Percentiles rank a stretch among this genome's conserved stretches.
Evolutionary conservation across 2,888 invertebrate genomes (phyloP).

Genomic region (Dexiosoma caninum): DNA sequence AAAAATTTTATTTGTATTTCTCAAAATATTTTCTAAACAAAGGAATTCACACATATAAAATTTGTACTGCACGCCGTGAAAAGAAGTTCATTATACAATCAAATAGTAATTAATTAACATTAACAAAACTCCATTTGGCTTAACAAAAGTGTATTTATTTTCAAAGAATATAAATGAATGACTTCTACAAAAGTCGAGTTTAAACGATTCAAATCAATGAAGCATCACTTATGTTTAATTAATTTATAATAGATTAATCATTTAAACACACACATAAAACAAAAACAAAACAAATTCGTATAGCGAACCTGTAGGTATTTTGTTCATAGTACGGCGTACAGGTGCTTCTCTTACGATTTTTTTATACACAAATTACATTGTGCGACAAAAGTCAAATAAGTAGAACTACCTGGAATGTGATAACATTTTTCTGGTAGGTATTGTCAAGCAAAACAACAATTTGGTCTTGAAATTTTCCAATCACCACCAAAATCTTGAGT

Average conservation of each 20-base stretch:
- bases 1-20: too few species aligned
- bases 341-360: constrained; percentile 25
- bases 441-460: too few species aligned
- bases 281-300: constrained; percentile 28
- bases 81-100: constrained; percentile 50
- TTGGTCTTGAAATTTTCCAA: too few species aligned
- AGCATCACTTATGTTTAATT: constrained; percentile 1
- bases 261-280: background rate
- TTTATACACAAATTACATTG: too few species aligned
- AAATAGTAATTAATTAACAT: constrained; percentile 69
- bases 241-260: background rate
- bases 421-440: too few species aligned
- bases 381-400: too few species aligned
- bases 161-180: background rate
- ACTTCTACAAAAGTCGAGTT: background rate
- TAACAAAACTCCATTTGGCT: background rate
- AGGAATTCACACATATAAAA: background rate
- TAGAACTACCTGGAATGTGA: too few species aligned
- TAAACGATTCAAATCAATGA: constrained; percentile 2
- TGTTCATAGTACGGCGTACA: background rate
- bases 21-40: too few species aligned
- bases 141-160: background rate
- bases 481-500: too few species aligned
- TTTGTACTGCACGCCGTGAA: constrained; percentile 4
- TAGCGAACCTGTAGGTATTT: constrained; percentile 19